Percentiles rank a stretch among this genome's conserved stretches.
Conservation (phyloP, 2,888 invertebrate species). For the Drosophila dives region DNA sequence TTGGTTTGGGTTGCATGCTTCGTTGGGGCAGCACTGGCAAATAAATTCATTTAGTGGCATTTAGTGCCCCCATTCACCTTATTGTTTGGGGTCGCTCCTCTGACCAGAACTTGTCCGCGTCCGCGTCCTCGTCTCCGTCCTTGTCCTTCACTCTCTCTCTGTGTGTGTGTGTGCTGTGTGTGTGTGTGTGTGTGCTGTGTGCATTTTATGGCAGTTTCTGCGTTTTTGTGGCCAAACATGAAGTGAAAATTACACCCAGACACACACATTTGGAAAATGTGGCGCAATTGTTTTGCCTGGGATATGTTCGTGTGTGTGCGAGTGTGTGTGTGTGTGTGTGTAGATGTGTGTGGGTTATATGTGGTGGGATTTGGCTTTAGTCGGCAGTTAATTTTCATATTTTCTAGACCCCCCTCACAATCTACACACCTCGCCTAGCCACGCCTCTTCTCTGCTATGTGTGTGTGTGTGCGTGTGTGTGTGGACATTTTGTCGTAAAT, state of each 20-base stretch:
- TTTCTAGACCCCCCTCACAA: conserved; percentile 61
- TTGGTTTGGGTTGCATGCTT: conserved; percentile 1
- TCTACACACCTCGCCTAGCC: not conserved
- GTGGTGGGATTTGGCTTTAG: conserved; percentile 77
- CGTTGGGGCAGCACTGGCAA: conserved; percentile 54
- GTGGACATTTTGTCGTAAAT: conserved; percentile 80
- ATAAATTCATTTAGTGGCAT: conserved; percentile 83
- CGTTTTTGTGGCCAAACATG: conserved; percentile 79
- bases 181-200: conserved; percentile 51
- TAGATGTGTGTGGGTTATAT: conserved; percentile 19
- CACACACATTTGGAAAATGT: conserved; percentile 55
- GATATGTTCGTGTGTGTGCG: conserved; percentile 10
- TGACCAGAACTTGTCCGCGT: conserved; percentile 36
- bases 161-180: not conserved
- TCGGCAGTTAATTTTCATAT: conserved; percentile 82
- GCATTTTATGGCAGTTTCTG: conserved; percentile 80
- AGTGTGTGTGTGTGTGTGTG: conserved; percentile 9
- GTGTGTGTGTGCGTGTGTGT: conserved; percentile 43
- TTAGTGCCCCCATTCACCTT: conserved; percentile 81
- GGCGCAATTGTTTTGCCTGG: conserved; percentile 73
- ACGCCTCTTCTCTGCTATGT: conserved; percentile 16
- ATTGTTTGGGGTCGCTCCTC: conserved; percentile 70
- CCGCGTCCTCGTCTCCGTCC: not conserved
- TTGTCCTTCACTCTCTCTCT: not conserved
- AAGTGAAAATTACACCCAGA: conserved; percentile 77